Percentiles rank a stretch among this genome's conserved stretches.
These are phyloP conservation scores for Zelleria hepariella DNA, from an alignment of 2,888 invertebrate species.

Conservation along the genomic window DNA sequence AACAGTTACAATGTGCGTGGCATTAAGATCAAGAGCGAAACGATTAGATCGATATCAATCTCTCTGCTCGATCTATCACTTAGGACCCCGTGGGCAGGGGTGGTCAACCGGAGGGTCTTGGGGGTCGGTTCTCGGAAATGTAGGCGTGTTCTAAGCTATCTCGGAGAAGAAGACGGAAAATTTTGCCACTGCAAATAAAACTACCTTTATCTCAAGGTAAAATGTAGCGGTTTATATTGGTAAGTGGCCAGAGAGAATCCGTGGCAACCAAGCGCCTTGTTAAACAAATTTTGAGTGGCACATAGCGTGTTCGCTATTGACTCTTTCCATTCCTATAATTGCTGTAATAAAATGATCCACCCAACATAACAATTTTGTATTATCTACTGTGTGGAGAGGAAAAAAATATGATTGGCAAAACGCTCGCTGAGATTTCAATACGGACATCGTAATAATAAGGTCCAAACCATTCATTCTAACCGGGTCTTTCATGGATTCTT, in stretches of 20 bases:
- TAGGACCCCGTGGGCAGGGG: background rate
- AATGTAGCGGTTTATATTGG: background rate
- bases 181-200: background rate
- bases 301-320: background rate
- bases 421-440: background rate
- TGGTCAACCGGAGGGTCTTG: background rate
- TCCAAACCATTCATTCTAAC: background rate
- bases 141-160: background rate
- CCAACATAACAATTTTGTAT: background rate
- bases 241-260: no score
- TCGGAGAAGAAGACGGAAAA: background rate
- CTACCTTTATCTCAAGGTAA: no score
- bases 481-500: background rate
- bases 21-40: conserved; percentile 5
- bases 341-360: background rate
- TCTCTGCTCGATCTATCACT: conserved; percentile 3
- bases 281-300: background rate
- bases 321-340: background rate
- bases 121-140: background rate
- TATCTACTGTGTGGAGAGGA: no score
- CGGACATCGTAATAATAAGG: background rate
- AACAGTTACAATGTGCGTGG: conserved; percentile 5
- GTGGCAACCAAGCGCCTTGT: background rate
- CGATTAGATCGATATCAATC: conserved; percentile 5
- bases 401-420: background rate